Base-by-base conservation (phyloP, 2,888 invertebrate species). In the Ecliptopera silaceata region DNA sequence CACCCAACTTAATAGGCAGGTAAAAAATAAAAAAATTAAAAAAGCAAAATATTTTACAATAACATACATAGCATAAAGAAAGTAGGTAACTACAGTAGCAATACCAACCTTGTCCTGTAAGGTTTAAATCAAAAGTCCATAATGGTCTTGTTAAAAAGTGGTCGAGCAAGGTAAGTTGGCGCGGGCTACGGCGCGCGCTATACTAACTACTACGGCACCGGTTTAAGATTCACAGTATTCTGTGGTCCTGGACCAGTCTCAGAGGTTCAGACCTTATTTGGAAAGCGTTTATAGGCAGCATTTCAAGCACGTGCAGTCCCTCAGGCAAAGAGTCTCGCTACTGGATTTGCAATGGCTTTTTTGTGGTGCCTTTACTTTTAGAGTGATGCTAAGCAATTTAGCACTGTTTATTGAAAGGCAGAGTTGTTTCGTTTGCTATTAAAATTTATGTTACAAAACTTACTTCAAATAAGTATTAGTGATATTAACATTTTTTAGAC, bases 261-360 rank as follows among this genome's bases (percentile, higher is more conserved):
- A 48, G 58, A 43, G 50, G 61, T 38, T 47, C 58, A 55, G 55
- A 43, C 78, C 77, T 70, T 80, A 75, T 74, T 69, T 60, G 75
- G 71, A 64, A 65, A 69, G 69, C 77, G 70, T 68, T 74, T 45
- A 49, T 50, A 53, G 53, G 53, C 38, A 56, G 56, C 56, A 56
- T 56, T 54, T 56, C 32, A 53, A 50, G 64, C 66, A 66, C 66
- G 66, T 64, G 88, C 80, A 86, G 45, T 63, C 76, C 88, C 75
- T 66, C 74, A 66, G 84, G 85, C 86, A 69, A 64, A 65, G 42
- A 54, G 58, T 29, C 34, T 36, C 62, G 88, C 88, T 89, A 88
- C 90, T 79, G 88, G 80, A 72, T 75, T 84, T 76, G 82, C 83
- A 83, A 82, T 84, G 75, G 77, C 74, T 78, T 84, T 82, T 84